Percentiles rank a stretch among this genome's conserved stretches.
Evolutionary conservation across 2,888 invertebrate species (phyloP).

Genomic region (Pheosia tremula): DNA sequence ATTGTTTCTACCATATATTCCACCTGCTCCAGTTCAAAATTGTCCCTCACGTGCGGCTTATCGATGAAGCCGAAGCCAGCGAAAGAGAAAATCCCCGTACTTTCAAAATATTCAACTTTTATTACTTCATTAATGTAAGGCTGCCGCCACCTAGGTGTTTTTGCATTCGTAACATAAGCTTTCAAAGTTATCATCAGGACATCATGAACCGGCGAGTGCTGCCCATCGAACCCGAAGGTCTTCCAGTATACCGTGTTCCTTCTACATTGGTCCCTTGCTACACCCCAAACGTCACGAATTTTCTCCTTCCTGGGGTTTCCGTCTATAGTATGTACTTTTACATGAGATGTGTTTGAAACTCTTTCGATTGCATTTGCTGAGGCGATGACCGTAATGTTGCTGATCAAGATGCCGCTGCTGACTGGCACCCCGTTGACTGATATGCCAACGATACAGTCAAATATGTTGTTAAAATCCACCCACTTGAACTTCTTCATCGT

Average conservation of each 20-base stretch:
- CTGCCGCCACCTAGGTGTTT: not conserved
- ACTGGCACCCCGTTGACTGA: not conserved
- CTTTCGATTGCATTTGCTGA: slow-evolving; percentile 3
- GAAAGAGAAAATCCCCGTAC: slow-evolving; percentile 6
- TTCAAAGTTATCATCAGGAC: not conserved
- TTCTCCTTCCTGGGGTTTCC: not conserved
- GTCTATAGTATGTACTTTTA: slow-evolving; percentile 2
- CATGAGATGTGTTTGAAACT: not conserved
- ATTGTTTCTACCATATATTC: slow-evolving; percentile 6
- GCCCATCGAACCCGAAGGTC: slow-evolving; percentile 1
- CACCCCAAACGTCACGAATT: too few relatives aligned
- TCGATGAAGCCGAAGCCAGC: slow-evolving; percentile 15
- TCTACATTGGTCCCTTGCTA: slow-evolving; percentile 1
- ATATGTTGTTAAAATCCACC: slow-evolving; percentile 5
- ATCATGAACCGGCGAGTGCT: not conserved
- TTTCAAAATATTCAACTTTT: not conserved
- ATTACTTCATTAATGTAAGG: not conserved
- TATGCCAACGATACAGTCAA: slow-evolving; percentile 8
- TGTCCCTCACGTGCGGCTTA: slow-evolving; percentile 8
- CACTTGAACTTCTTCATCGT: not conserved
- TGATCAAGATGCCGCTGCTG: not conserved
- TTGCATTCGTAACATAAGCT: not conserved
- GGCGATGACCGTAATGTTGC: not conserved
- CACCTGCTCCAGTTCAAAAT: slow-evolving; percentile 8
- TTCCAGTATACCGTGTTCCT: not conserved